Conservation (phyloP, 2,888 invertebrate species). For the Dynastes hyllus region DNA sequence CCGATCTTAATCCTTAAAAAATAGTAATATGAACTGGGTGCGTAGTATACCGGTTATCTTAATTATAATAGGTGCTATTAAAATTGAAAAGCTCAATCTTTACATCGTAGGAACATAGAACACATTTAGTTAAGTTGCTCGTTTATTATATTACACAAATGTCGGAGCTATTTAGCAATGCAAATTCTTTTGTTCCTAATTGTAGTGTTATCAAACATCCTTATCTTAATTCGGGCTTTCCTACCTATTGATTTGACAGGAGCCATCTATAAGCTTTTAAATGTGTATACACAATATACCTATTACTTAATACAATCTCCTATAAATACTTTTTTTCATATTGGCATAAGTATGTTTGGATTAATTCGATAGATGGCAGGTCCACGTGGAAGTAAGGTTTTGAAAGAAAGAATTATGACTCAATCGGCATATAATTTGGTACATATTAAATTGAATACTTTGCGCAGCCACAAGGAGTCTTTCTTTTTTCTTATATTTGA, state of each 20-base stretch:
- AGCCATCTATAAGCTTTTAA: constrained; percentile 27
- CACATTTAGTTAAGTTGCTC: constrained; percentile 10
- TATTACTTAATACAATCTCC: constrained; percentile 4
- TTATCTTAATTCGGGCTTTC: constrained; percentile 31
- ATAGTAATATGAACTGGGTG: not conserved
- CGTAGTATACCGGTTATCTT: constrained; percentile 14
- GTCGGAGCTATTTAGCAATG: constrained; percentile 37
- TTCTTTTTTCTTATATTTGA: too few relatives aligned
- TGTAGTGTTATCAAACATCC: constrained; percentile 19
- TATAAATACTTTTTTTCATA: constrained; percentile 11
- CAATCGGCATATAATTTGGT: not conserved
- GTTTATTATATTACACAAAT: constrained; percentile 3
- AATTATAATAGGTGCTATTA: constrained; percentile 18
- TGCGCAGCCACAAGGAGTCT: too few relatives aligned
- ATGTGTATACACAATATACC: constrained; percentile 8
- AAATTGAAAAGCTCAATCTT: constrained; percentile 26
- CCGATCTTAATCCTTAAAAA: constrained; percentile 13
- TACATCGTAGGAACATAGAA: constrained; percentile 6
- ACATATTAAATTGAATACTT: not conserved
- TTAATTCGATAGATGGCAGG: not conserved
- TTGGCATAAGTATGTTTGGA: constrained; percentile 17
- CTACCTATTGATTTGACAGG: constrained; percentile 25
- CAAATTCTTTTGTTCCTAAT: constrained; percentile 37
- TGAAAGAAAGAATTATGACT: not conserved
- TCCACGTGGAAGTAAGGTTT: constrained; percentile 6